Conservation (phyloP, 53 echinoderm and acorn worm genomes). For the Holothuria scabra region DNA sequence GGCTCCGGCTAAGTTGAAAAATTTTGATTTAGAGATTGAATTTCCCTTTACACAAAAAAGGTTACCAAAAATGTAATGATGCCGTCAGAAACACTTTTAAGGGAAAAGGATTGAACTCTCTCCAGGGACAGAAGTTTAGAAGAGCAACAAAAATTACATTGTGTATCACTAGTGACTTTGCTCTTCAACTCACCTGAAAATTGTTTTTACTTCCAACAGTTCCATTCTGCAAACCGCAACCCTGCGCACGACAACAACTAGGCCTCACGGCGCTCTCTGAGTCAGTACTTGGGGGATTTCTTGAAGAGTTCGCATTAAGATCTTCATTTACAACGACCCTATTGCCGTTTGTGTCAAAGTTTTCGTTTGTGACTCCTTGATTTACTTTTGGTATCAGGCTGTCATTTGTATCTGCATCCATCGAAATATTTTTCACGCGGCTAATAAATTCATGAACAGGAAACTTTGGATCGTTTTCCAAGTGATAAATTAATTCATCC, state of each 20-base stretch:
- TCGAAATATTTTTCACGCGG: conserved; percentile 22
- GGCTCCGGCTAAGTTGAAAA: no score
- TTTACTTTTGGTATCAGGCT: background rate
- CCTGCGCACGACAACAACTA: conserved; percentile 75
- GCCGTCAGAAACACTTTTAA: no score
- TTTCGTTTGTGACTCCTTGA: background rate
- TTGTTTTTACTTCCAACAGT: conserved; percentile 89
- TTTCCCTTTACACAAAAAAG: no score
- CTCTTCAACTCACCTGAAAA: conserved; percentile 81
- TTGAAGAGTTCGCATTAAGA: background rate
- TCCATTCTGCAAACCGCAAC: conserved; percentile 76
- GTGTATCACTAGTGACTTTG: no score
- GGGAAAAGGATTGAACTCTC: no score
- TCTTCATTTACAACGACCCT: conserved; percentile 14
- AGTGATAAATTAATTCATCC: conserved; percentile 41
- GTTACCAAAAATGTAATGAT: no score
- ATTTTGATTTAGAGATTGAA: no score
- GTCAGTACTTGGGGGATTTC: background rate
- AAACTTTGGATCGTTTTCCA: conserved; percentile 88
- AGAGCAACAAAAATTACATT: no score
- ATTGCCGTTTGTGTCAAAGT: conserved; percentile 5
- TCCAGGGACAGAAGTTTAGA: no score
- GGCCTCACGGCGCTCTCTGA: conserved; percentile 42
- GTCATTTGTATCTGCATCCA: conserved; percentile 7
- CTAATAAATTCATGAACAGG: conserved; percentile 84